phyloP scores from a whole-genome alignment of 2,888 invertebrate genomes.

The Pristionchus mayeri region DNA sequence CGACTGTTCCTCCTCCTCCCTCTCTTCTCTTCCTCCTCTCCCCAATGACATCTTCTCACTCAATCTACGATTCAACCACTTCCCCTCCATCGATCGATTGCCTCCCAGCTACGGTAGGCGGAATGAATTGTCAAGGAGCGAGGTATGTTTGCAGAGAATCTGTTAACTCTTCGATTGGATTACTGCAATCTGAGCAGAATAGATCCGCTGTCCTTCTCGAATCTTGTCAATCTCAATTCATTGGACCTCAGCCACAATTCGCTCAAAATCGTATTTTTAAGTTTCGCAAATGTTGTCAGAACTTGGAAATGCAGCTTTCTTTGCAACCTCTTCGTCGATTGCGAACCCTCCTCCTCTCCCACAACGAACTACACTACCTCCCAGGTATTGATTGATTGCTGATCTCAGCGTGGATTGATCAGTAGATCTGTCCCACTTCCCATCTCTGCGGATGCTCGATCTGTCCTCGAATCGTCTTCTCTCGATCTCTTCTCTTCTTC shows the following conservation, averaged over 20 bases:
- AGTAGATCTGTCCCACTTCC: neutral
- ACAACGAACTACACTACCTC: slow-evolving; percentile 18
- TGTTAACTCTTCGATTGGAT: neutral
- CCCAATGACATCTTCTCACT: slow-evolving; percentile 8
- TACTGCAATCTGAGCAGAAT: slow-evolving; percentile 17
- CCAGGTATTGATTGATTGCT: neutral
- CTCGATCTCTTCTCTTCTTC: neutral
- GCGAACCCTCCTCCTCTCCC: slow-evolving; percentile 3
- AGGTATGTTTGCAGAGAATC: slow-evolving; percentile 1
- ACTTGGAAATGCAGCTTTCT: neutral
- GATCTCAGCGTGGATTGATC: neutral
- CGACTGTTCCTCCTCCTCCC: slow-evolving; percentile 30
- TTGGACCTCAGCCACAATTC: slow-evolving; percentile 30
- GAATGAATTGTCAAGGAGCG: neutral
- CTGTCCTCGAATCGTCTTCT: neutral
- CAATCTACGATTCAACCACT: slow-evolving; percentile 9
- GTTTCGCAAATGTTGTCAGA: neutral
- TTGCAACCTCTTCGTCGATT: neutral
- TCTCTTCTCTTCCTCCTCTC: slow-evolving; percentile 21
- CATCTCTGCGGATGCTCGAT: slow-evolving; percentile 6
- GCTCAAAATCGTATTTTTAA: neutral
- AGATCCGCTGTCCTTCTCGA: neutral
- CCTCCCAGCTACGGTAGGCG: neutral
- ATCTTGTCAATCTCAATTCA: neutral
- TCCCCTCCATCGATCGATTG: neutral